A percentile compares a stretch with the other conserved stretches of the same genome.
These are phyloP conservation scores for Spilogale gracilis DNA, from an alignment of 2,113 vertebrate genomes.

Conservation along the genomic window DNA sequence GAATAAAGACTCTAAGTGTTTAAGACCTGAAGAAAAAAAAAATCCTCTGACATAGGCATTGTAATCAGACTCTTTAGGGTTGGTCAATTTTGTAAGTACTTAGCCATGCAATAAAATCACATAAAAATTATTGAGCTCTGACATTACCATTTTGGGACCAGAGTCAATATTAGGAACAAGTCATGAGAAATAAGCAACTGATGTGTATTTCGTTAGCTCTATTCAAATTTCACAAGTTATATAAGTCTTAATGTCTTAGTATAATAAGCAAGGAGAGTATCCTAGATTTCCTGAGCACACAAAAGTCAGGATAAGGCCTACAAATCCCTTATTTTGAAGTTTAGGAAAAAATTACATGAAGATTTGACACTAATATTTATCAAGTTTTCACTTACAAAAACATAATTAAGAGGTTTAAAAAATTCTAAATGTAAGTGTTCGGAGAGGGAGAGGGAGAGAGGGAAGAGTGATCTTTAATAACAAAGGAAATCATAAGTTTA, in stretches of 20 bases:
- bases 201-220: not conserved
- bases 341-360: not conserved
- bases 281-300: not conserved
- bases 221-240: not conserved
- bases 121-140: not conserved
- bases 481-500: not conserved
- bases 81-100: not conserved
- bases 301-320: not conserved
- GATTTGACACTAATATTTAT: not conserved
- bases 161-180: not conserved
- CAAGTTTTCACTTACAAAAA: not conserved
- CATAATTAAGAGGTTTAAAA: not conserved
- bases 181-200: not conserved
- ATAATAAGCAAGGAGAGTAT: not conserved
- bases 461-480: not conserved
- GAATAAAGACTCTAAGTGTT: constrained; percentile 27
- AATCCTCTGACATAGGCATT: not conserved
- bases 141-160: not conserved
- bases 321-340: not conserved
- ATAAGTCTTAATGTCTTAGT: not conserved
- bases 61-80: not conserved
- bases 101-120: not conserved
- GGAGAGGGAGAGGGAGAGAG: not conserved
- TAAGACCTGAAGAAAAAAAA: not conserved
- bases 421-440: not conserved